Conservation (phyloP, 2,113 vertebrate species). For the Anser cygnoides region DNA sequence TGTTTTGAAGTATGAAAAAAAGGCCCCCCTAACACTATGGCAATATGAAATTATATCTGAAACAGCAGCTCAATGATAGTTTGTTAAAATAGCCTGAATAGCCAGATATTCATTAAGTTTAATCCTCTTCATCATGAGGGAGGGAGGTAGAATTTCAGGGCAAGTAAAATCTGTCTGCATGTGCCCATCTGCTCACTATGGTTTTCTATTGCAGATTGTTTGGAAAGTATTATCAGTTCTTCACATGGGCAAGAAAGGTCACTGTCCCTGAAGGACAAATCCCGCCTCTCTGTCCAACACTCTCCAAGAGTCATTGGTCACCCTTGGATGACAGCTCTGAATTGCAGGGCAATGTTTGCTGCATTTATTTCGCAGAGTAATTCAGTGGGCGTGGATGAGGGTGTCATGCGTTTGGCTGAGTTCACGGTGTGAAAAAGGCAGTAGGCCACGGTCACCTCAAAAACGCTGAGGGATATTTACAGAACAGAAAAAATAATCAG, state of each 20-base stretch:
- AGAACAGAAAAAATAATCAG: constrained; percentile 44
- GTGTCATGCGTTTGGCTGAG: neutral
- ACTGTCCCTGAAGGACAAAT: constrained; percentile 54
- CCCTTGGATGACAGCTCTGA: constrained; percentile 46
- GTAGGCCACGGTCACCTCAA: constrained; percentile 62
- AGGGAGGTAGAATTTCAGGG: neutral
- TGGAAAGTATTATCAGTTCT: neutral
- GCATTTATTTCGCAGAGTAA: constrained; percentile 41
- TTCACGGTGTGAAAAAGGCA: constrained; percentile 26
- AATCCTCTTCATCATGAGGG: neutral
- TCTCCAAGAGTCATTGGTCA: constrained; percentile 54
- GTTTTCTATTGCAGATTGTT: neutral
- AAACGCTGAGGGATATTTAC: constrained; percentile 40
- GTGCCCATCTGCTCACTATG: constrained; percentile 15
- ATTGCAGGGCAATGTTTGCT: constrained; percentile 46
- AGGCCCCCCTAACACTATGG: neutral
- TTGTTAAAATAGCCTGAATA: neutral
- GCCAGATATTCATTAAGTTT: neutral
- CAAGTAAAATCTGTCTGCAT: neutral
- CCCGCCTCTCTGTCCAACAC: neutral
- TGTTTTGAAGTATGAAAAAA: neutral
- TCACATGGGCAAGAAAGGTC: constrained; percentile 24
- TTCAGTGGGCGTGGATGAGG: neutral
- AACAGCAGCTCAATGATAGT: neutral
- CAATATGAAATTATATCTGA: neutral